A percentile compares a stretch with the other conserved stretches of the same genome.
These are phyloP conservation scores for Delichon dasypus DNA, from an alignment of 2,797 vertebrate genomes.

Conservation along the genomic window DNA sequence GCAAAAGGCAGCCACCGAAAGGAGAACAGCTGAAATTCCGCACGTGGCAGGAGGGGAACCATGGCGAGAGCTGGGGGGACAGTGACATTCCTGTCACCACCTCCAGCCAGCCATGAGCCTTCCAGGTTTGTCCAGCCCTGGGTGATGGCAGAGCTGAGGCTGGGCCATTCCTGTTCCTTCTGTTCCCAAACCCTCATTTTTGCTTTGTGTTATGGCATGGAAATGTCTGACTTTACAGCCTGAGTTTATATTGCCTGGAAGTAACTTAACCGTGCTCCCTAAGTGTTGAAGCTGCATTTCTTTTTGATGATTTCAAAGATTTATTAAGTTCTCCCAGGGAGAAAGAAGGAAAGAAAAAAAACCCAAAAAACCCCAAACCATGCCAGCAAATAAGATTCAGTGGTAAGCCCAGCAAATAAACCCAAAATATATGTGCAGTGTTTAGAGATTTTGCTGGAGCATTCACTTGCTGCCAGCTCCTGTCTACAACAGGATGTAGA, in stretches of 20 bases:
- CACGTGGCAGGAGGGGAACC: fast-evolving
- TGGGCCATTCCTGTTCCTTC: neutral
- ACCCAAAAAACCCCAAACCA: neutral
- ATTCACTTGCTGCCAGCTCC: neutral
- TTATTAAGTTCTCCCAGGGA: conserved; percentile 50
- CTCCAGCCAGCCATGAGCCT: fast-evolving
- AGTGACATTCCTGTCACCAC: neutral
- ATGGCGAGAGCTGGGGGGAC: neutral
- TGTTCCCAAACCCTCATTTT: neutral
- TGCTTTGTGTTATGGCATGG: neutral
- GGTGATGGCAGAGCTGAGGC: fast-evolving
- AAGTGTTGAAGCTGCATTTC: conserved; percentile 55
- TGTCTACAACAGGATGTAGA: neutral
- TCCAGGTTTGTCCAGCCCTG: neutral
- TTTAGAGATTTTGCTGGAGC: conserved; percentile 13
- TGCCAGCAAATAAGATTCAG: conserved; percentile 5
- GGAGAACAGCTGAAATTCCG: neutral
- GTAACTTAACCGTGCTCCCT: conserved; percentile 33
- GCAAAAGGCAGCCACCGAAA: neutral
- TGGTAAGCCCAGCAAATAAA: neutral
- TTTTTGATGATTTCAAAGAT: conserved; percentile 56
- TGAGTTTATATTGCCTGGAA: conserved; percentile 10
- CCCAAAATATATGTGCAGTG: conserved; percentile 9
- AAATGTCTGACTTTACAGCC: conserved; percentile 54
- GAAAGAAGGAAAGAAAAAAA: neutral